Conservation (phyloP, 2,888 invertebrate genomes). For the Amaurobius ferox region DNA sequence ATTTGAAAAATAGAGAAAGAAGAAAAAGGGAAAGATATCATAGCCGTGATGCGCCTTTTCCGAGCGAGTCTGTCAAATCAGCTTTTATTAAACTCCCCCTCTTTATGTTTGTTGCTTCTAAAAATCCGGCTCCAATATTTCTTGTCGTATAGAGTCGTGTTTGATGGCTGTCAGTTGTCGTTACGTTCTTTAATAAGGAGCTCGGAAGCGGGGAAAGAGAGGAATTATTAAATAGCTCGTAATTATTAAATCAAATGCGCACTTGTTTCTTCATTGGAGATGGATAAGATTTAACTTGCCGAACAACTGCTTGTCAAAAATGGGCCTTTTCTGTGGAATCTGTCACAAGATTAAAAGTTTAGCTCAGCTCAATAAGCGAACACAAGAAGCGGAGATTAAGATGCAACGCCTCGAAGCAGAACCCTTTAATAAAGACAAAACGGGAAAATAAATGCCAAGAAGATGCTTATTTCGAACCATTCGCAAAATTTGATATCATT, state of each 20-base stretch:
- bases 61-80: background rate
- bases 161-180: conserved; percentile 62
- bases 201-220: conserved; percentile 28
- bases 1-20: background rate
- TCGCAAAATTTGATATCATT: conserved; percentile 26
- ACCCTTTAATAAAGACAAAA: conserved; percentile 70
- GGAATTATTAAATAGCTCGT: conserved; percentile 39
- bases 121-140: conserved; percentile 32
- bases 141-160: conserved; percentile 36
- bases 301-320: conserved; percentile 34
- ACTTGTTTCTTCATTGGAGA: conserved; percentile 56
- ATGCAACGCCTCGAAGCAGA: conserved; percentile 37
- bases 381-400: conserved; percentile 17
- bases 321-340: too few species aligned
- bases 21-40: background rate
- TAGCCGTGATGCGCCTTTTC: background rate
- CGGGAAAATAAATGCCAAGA: conserved; percentile 21
- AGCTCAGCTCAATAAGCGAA: conserved; percentile 43
- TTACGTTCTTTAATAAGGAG: conserved; percentile 63
- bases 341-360: conserved; percentile 64
- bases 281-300: conserved; percentile 63
- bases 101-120: conserved; percentile 35
- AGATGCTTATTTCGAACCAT: conserved; percentile 21
- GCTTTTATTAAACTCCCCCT: conserved; percentile 57
- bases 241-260: conserved; percentile 69